A percentile compares a stretch with the other conserved stretches of the same genome.
phyloP scores from a whole-genome alignment of 2,113 vertebrate genomes.

The Chascanopsetta lugubris region DNA sequence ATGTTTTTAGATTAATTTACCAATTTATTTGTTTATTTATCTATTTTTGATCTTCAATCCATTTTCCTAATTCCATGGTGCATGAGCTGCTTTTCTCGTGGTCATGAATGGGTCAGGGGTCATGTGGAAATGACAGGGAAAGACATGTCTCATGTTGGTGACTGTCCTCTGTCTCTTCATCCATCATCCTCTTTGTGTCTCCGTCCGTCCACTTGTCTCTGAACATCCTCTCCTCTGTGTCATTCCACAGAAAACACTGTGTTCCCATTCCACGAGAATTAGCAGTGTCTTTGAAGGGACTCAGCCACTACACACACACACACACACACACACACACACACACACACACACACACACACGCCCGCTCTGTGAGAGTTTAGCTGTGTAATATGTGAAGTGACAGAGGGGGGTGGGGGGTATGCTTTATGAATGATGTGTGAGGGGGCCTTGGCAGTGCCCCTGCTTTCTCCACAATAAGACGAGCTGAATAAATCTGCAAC shows the following conservation, averaged over 20 bases:
- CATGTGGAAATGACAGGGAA: too few species aligned
- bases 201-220: slow-evolving; percentile 13
- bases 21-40: too few species aligned
- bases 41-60: too few species aligned
- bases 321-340: too few species aligned
- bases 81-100: too few species aligned
- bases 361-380: slow-evolving; percentile 20
- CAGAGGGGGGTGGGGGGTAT: too few species aligned
- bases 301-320: not conserved
- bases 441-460: slow-evolving; percentile 61
- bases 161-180: slow-evolving; percentile 16
- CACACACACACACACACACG: too few species aligned
- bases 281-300: slow-evolving; percentile 4
- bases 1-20: too few species aligned
- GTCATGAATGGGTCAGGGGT: too few species aligned
- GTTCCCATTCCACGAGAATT: slow-evolving; percentile 22
- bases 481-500: slow-evolving; percentile 73
- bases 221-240: slow-evolving; percentile 4
- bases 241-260: slow-evolving; percentile 15
- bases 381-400: slow-evolving; percentile 52
- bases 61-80: too few species aligned
- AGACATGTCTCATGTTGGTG: not conserved
- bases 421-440: slow-evolving; percentile 68
- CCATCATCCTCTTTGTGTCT: slow-evolving; percentile 24
- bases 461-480: slow-evolving; percentile 58